Evolutionary conservation across 1,140 invertebrate species (phyloP), one percentile per base, ranked within the genome.

Genomic region (Lanistes nyassanus): DNA sequence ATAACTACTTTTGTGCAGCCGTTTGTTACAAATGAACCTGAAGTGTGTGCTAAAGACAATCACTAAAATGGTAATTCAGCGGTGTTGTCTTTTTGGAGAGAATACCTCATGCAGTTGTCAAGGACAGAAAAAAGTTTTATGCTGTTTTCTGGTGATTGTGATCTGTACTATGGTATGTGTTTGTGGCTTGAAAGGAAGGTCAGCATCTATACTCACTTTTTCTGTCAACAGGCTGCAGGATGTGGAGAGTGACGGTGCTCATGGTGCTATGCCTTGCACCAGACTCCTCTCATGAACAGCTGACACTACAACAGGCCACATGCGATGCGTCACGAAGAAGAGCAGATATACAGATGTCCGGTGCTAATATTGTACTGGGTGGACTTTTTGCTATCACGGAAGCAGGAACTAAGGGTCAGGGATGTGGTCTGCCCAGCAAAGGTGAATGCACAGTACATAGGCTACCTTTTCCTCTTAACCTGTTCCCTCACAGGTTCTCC

Each of bases 381-480:
- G 80, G 78, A 39, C 60, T 83, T 3, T 81, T 80, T 69, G 67
- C 72, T 26, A 55, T 80, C 34, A 60, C 76, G 64, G 36, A 39
- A 4, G n/a, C 66, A 0, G 76, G 80, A 13, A 36, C 75, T 26
- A 74, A 69, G 56, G 76, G 76, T 3, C 67, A 69, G 34, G 78
- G 78, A 0, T 83, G 81, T 68, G 81, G 80, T 19, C 34, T 71
- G 29, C 80, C 80, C 34, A 76, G 75, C 53, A 78, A 56, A 79
- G 78, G 82, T 83, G 58, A n/a, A n/a, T n/a, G n/a, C n/a, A n/a
- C n/a, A n/a, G n/a, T n/a, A 47, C 39, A 29, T 23, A 62, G 29
- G 23, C 16, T 58, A 36, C 26, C 26, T 60, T 37, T 75, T 67
- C 36, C 23, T 37, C n/a, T 23, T n/a, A 56, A 2, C 29, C 21